These are phyloP conservation scores for Phallusia fumigata DNA, from an alignment of 23 tunicate species.

Conservation along the genomic window DNA sequence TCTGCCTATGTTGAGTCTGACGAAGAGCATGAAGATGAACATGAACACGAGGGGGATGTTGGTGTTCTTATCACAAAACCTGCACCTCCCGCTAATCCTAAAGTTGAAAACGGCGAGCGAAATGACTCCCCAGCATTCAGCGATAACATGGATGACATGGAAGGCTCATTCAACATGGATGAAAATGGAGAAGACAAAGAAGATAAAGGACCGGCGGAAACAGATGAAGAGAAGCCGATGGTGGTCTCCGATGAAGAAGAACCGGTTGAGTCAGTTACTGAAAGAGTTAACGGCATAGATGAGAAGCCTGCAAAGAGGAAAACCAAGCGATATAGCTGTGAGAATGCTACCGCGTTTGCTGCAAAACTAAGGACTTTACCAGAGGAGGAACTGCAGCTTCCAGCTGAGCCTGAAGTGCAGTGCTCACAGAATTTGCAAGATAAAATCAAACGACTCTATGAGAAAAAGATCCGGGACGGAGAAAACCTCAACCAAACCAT, in stretches of 20 bases:
- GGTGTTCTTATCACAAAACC: neutral
- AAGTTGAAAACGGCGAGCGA: neutral
- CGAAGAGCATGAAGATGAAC: conserved; percentile 62
- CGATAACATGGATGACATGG: neutral
- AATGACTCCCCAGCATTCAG: neutral
- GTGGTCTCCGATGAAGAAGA: conserved; percentile 21
- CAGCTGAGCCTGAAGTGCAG: conserved; percentile 71
- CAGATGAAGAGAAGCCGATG: conserved; percentile 29
- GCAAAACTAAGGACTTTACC: conserved; percentile 44
- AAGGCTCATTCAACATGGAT: conserved; percentile 8
- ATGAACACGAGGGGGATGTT: conserved; percentile 10
- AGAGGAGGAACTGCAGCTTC: conserved; percentile 61
- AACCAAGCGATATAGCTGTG: conserved; percentile 67
- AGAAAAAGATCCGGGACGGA: conserved; percentile 60
- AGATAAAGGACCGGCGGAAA: neutral
- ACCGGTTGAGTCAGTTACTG: conserved; percentile 27
- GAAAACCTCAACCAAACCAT: conserved; percentile 68
- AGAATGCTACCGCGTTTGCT: conserved; percentile 79
- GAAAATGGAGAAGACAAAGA: conserved; percentile 14
- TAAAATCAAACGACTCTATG: conserved; percentile 57
- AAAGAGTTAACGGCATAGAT: neutral
- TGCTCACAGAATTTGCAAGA: conserved; percentile 63
- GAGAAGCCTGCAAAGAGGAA: conserved; percentile 47
- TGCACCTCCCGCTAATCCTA: neutral
- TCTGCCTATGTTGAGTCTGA: conserved; percentile 86